Conservation (phyloP, 1,140 invertebrate species). For the Ganaspis sp. region DNA sequence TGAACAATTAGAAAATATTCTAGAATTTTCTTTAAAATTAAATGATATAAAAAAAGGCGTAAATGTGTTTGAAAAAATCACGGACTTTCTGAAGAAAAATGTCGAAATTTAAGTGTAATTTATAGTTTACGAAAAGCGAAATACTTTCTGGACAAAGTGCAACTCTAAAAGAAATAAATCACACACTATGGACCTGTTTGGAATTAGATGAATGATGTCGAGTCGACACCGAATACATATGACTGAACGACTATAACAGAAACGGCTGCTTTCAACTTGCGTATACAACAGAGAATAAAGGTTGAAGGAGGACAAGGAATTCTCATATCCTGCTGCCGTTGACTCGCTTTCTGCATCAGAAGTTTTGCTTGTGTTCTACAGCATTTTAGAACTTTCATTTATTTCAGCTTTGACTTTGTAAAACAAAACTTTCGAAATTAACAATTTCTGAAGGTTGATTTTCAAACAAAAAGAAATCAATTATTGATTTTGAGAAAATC, state of each 20-base stretch:
- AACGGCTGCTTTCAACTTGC: conserved; percentile 34
- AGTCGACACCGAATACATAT: conserved; percentile 17
- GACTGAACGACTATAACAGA: conserved; percentile 10
- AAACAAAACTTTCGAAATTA: not conserved
- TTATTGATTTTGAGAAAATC: not conserved
- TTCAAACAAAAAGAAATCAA: not conserved
- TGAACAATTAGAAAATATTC: too few species aligned
- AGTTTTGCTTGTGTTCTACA: conserved; percentile 13
- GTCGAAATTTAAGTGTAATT: not conserved
- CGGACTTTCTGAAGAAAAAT: too few species aligned
- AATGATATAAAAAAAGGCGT: too few species aligned
- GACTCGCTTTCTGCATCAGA: conserved; percentile 19
- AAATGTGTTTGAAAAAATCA: too few species aligned
- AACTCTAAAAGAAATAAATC: conserved; percentile 21
- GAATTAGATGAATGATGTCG: conserved; percentile 14
- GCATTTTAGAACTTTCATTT: not conserved
- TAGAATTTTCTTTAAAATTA: too few species aligned
- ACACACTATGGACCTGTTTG: not conserved
- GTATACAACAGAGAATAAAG: conserved; percentile 31
- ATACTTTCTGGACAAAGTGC: not conserved
- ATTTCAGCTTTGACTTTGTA: not conserved
- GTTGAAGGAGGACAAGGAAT: conserved; percentile 26
- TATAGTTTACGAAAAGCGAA: not conserved
- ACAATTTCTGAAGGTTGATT: too few species aligned
- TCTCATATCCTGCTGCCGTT: conserved; percentile 19